Evolutionary conservation across 2,113 vertebrate genomes (phyloP), one percentile per base, ranked within the genome.

Genomic region (Hydrochoerus hydrochaeris): DNA sequence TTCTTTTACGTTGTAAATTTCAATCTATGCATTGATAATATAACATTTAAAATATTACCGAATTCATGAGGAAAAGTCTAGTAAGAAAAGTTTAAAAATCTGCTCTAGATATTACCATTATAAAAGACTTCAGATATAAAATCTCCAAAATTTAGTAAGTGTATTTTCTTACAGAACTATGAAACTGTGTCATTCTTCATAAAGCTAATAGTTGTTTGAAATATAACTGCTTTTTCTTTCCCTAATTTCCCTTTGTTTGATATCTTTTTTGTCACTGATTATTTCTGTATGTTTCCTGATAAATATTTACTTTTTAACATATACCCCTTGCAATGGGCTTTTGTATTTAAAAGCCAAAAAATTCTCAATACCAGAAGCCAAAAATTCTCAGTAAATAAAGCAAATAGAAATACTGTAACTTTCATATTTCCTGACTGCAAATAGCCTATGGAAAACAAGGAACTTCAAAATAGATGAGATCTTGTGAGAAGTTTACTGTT

Each of bases 301-400:
- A 8, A 86, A 62, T 85, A 77, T 44, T 13, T 49, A 49, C 24
- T 41, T 6, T 63, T 71, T 92, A 58, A 44, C 22, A 57, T 9
- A 65, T 0, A 44, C 2, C 5, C 44, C 19, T 85, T 19, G 52
- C 30, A 75, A 75, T 22, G 54, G 69, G 1, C 7, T 58, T 94
- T 81, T 65, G n/a, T 30, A 88, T 60, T 85, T 87, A n/a, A 90
- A 88, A 86, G 46, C 14, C 22, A 69, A 75, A 62, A n/a, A 60
- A 35, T 46, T 67, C 65, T 67, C 65, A 67, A n/a, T 80, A 73
- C 5, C 19, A 49, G 8, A 94, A 86, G 54, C 17, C 13, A 62
- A 75, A n/a, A 71, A 38, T 58, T 22, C 9, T 67, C 44, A 80
- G 80, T 16, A 57, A 88, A 41, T 6, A 32, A 63, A 91, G 52